phyloP scores from a whole-genome alignment of 2,113 vertebrate species.

The Serilophus lunatus region DNA sequence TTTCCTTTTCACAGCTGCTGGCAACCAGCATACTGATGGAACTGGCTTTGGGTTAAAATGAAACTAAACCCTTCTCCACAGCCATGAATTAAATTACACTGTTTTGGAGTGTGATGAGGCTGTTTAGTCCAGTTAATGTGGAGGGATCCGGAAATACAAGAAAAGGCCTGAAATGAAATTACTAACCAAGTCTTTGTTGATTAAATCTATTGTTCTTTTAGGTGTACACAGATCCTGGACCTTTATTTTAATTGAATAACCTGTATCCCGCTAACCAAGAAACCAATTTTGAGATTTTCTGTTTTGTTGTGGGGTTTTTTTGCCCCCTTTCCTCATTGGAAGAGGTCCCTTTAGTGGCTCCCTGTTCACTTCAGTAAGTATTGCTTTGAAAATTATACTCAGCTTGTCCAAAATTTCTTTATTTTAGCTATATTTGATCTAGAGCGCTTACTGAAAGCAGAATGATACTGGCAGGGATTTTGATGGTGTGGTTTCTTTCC shows the following conservation, averaged over 20 bases:
- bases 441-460: background rate
- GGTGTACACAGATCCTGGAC: background rate
- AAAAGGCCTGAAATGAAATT: background rate
- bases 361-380: constrained; percentile 41
- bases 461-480: background rate
- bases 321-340: background rate
- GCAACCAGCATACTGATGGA: background rate
- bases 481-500: background rate
- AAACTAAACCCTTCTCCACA: fast-evolving
- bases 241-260: background rate
- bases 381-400: background rate
- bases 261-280: background rate
- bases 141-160: background rate
- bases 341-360: constrained; percentile 1
- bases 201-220: background rate
- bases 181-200: background rate
- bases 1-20: background rate
- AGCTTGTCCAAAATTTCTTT: background rate
- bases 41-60: background rate
- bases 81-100: background rate
- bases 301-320: too few species aligned
- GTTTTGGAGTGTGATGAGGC: fast-evolving
- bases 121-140: background rate
- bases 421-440: background rate
- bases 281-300: background rate